Conservation (phyloP, 1,140 invertebrate genomes). For the Drosophila sucinea region DNA sequence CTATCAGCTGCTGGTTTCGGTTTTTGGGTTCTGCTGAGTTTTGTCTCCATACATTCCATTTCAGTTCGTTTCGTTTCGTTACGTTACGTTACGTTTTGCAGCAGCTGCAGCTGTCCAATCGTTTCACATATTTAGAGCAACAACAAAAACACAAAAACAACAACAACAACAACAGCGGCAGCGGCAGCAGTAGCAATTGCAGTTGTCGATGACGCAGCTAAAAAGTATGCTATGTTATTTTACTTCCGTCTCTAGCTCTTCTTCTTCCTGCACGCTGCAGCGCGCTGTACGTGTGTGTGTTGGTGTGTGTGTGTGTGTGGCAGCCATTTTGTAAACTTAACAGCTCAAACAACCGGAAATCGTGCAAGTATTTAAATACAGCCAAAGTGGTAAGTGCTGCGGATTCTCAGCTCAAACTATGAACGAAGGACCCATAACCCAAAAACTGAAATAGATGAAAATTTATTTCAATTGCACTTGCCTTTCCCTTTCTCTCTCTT, state of each 20-base stretch:
- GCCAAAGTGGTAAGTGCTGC: conserved; percentile 65
- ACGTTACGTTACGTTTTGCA: conserved; percentile 3
- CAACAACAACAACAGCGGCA: conserved; percentile 16
- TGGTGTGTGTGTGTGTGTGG: conserved; percentile 24
- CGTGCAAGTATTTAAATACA: conserved; percentile 78
- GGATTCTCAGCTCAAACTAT: conserved; percentile 23
- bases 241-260: not conserved
- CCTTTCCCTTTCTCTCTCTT: not conserved
- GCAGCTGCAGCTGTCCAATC: conserved; percentile 22
- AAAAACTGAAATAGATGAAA: conserved; percentile 76
- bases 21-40: conserved; percentile 17
- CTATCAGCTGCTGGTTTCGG: conserved; percentile 15
- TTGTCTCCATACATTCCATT: conserved; percentile 14
- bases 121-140: conserved; percentile 27
- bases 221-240: conserved; percentile 63
- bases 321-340: conserved; percentile 74
- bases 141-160: conserved; percentile 5
- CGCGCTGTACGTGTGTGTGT: not conserved
- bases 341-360: conserved; percentile 77
- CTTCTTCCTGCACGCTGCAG: not conserved
- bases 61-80: not conserved
- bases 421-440: conserved; percentile 45
- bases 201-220: conserved; percentile 41
- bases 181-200: conserved; percentile 15
- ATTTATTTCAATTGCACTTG: conserved; percentile 68